A percentile compares a stretch with the other conserved stretches of the same genome.
Conservation (phyloP, 2,888 invertebrate species). For the Stenodema calcarata region DNA sequence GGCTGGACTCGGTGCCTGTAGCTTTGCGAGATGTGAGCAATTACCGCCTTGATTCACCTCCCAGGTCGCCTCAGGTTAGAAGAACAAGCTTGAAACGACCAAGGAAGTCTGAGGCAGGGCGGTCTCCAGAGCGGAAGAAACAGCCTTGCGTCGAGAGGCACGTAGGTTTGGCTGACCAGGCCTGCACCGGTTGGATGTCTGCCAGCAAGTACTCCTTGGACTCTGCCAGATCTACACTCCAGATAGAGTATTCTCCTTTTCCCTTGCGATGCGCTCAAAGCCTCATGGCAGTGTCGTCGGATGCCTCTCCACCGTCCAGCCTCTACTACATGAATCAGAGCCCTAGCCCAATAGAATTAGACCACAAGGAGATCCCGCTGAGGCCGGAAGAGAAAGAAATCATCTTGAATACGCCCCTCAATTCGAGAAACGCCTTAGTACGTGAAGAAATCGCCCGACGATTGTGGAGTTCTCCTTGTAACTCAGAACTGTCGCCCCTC, state of each 20-base stretch:
- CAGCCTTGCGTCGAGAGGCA: conserved; percentile 53
- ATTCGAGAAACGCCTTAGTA: conserved; percentile 21
- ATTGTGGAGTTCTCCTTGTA: conserved; percentile 41
- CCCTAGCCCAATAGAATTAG: conserved; percentile 57
- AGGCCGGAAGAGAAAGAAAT: conserved; percentile 46
- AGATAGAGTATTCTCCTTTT: conserved; percentile 67
- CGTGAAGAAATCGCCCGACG: conserved; percentile 46
- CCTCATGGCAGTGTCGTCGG: conserved; percentile 57
- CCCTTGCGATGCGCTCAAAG: conserved; percentile 62
- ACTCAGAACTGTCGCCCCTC: conserved; percentile 65
- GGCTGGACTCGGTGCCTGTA: conserved; percentile 58
- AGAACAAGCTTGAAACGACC: conserved; percentile 23
- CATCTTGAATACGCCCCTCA: conserved; percentile 51
- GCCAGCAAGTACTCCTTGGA: conserved; percentile 51
- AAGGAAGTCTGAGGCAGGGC: background rate
- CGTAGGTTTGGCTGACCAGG: conserved; percentile 40
- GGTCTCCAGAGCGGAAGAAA: conserved; percentile 52
- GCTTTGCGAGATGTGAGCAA: conserved; percentile 59
- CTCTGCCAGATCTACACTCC: conserved; percentile 56
- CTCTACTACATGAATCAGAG: conserved; percentile 61
- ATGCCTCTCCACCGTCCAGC: conserved; percentile 33
- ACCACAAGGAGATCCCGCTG: conserved; percentile 58
- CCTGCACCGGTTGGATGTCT: conserved; percentile 21
- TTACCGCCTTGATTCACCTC: conserved; percentile 54
- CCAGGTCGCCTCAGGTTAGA: conserved; percentile 49